These are phyloP conservation scores for Heterochromis multidens DNA, from an alignment of 2,113 vertebrate species.

Conservation along the genomic window DNA sequence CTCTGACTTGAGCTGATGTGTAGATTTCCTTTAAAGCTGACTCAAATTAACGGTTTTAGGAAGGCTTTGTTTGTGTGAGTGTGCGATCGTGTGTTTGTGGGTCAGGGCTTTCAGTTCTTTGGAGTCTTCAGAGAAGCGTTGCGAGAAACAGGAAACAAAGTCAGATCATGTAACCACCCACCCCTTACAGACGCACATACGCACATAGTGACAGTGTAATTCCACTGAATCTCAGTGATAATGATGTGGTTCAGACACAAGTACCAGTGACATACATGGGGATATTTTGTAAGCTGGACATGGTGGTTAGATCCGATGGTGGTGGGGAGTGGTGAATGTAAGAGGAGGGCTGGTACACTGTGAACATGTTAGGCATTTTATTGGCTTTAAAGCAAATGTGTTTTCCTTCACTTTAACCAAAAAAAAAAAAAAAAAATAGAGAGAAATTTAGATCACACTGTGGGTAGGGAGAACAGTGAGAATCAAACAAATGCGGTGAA, in stretches of 20 bases:
- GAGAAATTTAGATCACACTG: too few species aligned
- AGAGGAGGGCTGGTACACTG: not conserved
- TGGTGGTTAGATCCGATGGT: not conserved
- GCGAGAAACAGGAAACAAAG: conserved; percentile 52
- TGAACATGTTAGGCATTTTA: not conserved
- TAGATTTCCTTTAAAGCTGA: conserved; percentile 1
- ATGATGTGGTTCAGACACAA: not conserved
- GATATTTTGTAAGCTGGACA: not conserved
- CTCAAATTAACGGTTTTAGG: not conserved
- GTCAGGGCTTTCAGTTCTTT: not conserved
- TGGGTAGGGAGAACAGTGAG: not conserved
- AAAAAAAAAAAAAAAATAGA: not conserved
- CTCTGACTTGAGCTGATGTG: not conserved
- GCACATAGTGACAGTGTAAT: not conserved
- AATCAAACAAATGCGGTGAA: not conserved
- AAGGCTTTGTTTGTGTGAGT: not conserved
- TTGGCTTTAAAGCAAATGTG: not conserved
- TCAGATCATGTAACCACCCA: not conserved
- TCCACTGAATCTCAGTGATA: not conserved
- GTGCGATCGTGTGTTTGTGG: not conserved
- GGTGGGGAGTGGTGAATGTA: not conserved
- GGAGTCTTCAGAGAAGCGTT: conserved; percentile 14
- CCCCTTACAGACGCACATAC: not conserved
- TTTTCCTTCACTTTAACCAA: not conserved
- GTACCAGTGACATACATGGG: not conserved